Conservation (phyloP, 2,113 vertebrate species). For the Carettochelys insculpta region DNA sequence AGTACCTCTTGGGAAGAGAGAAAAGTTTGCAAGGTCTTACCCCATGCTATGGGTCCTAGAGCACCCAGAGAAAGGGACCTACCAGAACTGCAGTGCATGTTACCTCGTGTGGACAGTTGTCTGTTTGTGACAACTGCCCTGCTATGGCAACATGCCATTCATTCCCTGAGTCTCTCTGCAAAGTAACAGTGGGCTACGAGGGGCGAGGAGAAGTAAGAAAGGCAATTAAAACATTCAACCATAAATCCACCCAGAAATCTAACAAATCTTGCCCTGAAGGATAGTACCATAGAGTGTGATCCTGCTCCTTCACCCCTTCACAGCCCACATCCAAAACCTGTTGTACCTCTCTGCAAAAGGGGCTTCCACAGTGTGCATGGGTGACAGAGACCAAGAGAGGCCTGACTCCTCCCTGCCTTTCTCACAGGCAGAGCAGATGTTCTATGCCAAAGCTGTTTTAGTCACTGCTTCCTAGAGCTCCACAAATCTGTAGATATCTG, state of each 20-base stretch:
- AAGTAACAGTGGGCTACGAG: not conserved
- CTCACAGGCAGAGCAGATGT: not conserved
- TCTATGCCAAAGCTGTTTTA: slow-evolving; percentile 43
- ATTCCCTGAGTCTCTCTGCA: not conserved
- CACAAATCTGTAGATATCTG: no score
- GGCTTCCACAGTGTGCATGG: not conserved
- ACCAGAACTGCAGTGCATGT: not conserved
- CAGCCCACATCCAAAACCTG: not conserved
- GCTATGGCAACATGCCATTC: not conserved
- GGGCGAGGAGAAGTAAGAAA: not conserved
- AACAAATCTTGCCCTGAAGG: not conserved
- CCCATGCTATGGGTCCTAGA: not conserved
- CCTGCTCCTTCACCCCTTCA: not conserved
- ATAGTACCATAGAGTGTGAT: not conserved
- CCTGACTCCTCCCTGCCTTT: not conserved
- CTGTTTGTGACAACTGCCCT: not conserved
- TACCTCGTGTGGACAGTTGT: not conserved
- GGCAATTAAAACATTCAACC: accelerated
- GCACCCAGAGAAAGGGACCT: not conserved
- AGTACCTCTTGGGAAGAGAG: not conserved
- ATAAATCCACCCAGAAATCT: not conserved
- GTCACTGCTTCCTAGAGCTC: slow-evolving; percentile 39
- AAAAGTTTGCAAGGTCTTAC: not conserved
- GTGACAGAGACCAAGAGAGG: not conserved
- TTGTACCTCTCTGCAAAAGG: not conserved